Evolutionary conservation across 1,140 invertebrate genomes (phyloP).

Genomic region (Semibalanus balanoides): DNA sequence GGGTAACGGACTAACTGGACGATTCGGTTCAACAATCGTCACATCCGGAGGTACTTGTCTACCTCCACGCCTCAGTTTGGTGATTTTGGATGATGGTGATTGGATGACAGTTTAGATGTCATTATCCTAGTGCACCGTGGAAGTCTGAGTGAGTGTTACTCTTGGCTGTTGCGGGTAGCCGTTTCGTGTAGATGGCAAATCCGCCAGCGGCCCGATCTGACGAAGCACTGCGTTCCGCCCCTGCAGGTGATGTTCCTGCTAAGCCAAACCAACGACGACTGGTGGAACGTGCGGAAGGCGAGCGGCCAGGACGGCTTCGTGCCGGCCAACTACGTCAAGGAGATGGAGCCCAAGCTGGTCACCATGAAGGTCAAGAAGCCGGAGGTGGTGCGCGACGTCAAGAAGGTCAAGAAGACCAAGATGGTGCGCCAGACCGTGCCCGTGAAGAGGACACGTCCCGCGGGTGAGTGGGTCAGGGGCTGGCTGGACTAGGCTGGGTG

Average conservation of each 20-base stretch:
- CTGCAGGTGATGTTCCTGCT: slow-evolving; percentile 68
- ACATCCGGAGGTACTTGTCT: too few species aligned
- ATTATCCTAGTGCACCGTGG: too few species aligned
- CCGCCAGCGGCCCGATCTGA: too few species aligned
- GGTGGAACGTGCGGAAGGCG: slow-evolving; percentile 91
- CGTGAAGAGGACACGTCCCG: slow-evolving; percentile 41
- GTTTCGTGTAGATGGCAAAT: too few species aligned
- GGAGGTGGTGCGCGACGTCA: slow-evolving; percentile 63
- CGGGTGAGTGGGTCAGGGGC: slow-evolving; percentile 38
- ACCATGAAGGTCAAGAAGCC: slow-evolving; percentile 66
- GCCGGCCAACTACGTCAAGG: slow-evolving; percentile 90
- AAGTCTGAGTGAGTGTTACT: too few species aligned
- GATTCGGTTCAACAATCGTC: too few species aligned
- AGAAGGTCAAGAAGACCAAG: slow-evolving; percentile 77
- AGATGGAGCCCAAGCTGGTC: slow-evolving; percentile 72
- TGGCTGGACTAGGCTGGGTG: too few species aligned
- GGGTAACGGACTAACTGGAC: too few species aligned
- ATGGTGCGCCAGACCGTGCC: slow-evolving; percentile 71
- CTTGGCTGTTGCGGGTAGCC: too few species aligned
- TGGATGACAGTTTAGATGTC: too few species aligned
- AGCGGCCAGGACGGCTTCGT: slow-evolving; percentile 91
- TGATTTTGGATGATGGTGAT: too few species aligned
- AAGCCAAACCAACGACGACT: slow-evolving; percentile 90
- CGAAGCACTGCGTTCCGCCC: neutral
- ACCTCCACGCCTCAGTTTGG: too few species aligned